phyloP scores from a whole-genome alignment of 2,113 vertebrate genomes.

The Microcebus tavaratra region DNA sequence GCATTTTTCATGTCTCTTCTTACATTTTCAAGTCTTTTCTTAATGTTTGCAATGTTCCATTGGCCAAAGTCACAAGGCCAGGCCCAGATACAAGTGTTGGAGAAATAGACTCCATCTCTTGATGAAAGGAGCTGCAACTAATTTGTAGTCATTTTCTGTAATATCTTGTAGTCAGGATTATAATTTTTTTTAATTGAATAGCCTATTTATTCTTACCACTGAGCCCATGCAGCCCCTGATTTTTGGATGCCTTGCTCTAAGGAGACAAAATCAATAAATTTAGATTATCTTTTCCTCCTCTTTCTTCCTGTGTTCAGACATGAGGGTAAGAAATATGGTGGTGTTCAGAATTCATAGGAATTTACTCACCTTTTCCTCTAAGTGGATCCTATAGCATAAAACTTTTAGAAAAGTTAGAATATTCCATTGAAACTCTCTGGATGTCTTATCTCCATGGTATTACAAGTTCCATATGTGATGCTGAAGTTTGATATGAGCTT shows the following conservation, averaged over 20 bases:
- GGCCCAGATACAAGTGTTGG: neutral
- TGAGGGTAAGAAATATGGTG: neutral
- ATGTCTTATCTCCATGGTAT: neutral
- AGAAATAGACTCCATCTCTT: neutral
- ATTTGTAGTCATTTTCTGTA: neutral
- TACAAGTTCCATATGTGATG: neutral
- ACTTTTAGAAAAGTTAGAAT: neutral
- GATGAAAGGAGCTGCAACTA: neutral
- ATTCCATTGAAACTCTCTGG: neutral
- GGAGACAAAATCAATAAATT: neutral
- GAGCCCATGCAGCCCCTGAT: neutral
- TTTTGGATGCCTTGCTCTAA: slow-evolving; percentile 36
- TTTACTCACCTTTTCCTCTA: neutral
- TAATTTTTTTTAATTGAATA: neutral
- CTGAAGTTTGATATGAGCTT: neutral
- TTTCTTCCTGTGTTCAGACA: neutral
- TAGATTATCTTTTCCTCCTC: neutral
- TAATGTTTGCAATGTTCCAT: neutral
- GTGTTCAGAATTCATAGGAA: neutral
- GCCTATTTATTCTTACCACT: neutral
- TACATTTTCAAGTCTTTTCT: slow-evolving; percentile 15
- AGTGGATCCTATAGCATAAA: neutral
- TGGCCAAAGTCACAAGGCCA: neutral
- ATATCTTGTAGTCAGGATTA: neutral
- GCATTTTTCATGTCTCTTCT: neutral